Evolutionary conservation across 2,113 vertebrate species (phyloP).

Genomic region (Halcyon senegalensis): DNA sequence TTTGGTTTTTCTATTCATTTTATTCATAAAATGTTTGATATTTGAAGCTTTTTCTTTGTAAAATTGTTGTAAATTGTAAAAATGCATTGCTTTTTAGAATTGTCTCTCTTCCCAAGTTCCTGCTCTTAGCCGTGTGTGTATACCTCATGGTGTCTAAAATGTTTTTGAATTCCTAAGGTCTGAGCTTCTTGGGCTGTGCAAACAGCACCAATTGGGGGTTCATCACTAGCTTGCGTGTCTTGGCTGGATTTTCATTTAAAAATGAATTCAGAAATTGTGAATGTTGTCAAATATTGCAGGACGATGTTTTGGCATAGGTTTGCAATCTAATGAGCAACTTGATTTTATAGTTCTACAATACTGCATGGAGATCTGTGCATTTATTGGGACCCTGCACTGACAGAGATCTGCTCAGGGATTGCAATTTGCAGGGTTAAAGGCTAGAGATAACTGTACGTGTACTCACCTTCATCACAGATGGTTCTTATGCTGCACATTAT

Average conservation of each 20-base stretch:
- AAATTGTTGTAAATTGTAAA: neutral
- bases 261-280: neutral
- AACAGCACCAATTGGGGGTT: neutral
- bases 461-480: neutral
- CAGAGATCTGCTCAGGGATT: neutral
- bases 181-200: neutral
- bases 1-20: neutral
- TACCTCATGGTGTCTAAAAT: neutral
- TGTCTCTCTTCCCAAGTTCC: fast-evolving
- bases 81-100: neutral
- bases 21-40: neutral
- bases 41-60: neutral
- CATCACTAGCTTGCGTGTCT: neutral
- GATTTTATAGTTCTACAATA: neutral
- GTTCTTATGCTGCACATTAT: neutral
- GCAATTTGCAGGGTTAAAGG: neutral
- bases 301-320: neutral
- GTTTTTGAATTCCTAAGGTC: neutral
- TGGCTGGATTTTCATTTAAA: neutral
- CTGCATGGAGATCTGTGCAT: neutral
- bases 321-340: neutral
- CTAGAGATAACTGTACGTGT: neutral
- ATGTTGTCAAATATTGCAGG: neutral
- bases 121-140: neutral
- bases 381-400: neutral